phyloP scores from a whole-genome alignment of 2,888 invertebrate species.

The Drosophila cognata region DNA sequence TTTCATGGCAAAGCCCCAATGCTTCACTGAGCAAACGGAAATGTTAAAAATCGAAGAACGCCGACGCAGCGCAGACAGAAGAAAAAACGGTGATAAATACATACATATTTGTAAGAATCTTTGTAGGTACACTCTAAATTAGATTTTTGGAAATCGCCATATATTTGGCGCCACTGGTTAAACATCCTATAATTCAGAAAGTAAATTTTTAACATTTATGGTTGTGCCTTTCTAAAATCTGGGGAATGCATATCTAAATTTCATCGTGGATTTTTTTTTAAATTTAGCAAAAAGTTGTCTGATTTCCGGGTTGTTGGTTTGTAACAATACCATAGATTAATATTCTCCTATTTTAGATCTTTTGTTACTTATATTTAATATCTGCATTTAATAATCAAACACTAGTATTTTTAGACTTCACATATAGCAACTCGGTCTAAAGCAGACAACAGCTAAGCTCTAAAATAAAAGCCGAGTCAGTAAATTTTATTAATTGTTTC shows the following conservation, averaged over 20 bases:
- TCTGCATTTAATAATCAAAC: neutral
- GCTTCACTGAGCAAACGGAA: constrained; percentile 26
- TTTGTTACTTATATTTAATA: neutral
- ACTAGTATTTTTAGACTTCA: neutral
- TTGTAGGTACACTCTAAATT: neutral
- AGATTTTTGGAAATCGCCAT: neutral
- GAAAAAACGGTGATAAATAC: constrained; percentile 1
- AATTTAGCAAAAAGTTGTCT: neutral
- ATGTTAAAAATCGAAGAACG: constrained; percentile 49
- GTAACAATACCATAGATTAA: neutral
- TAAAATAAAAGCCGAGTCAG: too few species aligned
- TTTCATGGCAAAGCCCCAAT: neutral
- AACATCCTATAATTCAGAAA: neutral
- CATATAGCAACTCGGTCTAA: neutral
- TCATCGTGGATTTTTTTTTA: neutral
- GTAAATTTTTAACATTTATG: neutral
- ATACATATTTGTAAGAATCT: neutral
- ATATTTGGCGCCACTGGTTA: neutral
- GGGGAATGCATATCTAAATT: neutral
- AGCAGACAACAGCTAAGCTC: too few species aligned
- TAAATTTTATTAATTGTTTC: neutral
- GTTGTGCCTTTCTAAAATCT: neutral
- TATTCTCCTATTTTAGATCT: neutral
- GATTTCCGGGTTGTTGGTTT: neutral
- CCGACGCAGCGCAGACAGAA: constrained; percentile 51